Base-by-base conservation (phyloP, 2,797 vertebrate genomes). In the Myoxocephalus aenaeus region DNA sequence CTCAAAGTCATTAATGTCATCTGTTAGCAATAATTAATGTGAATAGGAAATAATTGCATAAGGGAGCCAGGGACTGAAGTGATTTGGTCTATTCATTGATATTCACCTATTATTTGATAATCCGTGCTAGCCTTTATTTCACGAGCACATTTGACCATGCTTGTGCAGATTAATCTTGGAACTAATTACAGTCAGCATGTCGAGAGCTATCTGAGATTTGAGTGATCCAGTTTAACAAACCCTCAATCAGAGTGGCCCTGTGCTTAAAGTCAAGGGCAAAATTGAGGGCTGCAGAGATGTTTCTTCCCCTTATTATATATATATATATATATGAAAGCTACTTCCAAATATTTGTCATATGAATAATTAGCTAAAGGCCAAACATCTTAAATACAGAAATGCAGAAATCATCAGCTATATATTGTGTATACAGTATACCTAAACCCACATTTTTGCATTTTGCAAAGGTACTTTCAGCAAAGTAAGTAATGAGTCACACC, bases 1-100 rank as follows among this genome's bases (percentile, higher is more conserved):
- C 94, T 96, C 94, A 96, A 97, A 97, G 96, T 97, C 96, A 95
- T 97, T 96, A 96, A 94, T 95, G 95, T 97, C 96, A 97, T 96
- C 96, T 96, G 96, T 96, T 96, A 96, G 95, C 93, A 95, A 96
- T 97, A 97, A 97, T 97, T 97, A 97, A 96, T 95, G 93, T 94
- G 96, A 97, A 97, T 95, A 90, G 92, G 94, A 96, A 97, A 96
- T 98, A 98, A 98, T 97, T 98, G 95, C 96, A 95, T 96, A 44
- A 77, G 97, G 97, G 97, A 97, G 84, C 91, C 89, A 82, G 97
- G 95, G 96, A 97, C 94, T 93, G 44, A 22, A 85, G 93, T 86
- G 93, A 94, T 96, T 96, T 90, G 83, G 88, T 75, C 87, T 82
- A 88, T 89, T 89, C 93, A 96, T 96, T 97, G 96, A 97, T 96